Percentiles rank a stretch among this genome's conserved stretches.
Evolutionary conservation across 2,888 invertebrate genomes (phyloP).

Genomic region (Melanophora roralis): DNA sequence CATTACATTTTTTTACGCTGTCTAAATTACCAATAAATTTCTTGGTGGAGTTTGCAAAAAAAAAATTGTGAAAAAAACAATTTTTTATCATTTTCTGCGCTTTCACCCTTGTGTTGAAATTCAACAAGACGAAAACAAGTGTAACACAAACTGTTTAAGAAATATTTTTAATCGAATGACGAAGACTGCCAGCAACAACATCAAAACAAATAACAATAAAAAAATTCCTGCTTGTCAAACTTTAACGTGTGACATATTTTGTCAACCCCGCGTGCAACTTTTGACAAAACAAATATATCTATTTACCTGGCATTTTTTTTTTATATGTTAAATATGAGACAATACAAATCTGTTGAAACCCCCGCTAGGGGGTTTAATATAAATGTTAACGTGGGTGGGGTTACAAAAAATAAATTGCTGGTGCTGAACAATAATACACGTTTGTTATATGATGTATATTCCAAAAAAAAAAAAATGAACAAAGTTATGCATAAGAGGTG

Average conservation of each 20-base stretch:
- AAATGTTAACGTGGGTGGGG: neutral
- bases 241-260: conserved; percentile 60
- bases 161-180: conserved; percentile 48
- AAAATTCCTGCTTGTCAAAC: conserved; percentile 52
- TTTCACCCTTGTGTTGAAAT: neutral
- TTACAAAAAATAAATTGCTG: conserved; percentile 17
- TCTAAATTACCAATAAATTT: conserved; percentile 59
- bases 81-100: conserved; percentile 31
- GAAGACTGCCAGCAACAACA: neutral
- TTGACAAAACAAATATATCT: conserved; percentile 46
- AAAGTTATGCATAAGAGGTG: conserved; percentile 48
- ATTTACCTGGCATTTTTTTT: conserved; percentile 12
- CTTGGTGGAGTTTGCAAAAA: neutral
- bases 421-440: conserved; percentile 19
- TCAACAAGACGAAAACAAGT: neutral
- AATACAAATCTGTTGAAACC: neutral
- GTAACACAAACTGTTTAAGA: conserved; percentile 7
- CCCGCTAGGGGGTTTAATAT: neutral
- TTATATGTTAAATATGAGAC: too few relatives aligned
- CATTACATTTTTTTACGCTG: conserved; percentile 17
- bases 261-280: conserved; percentile 57
- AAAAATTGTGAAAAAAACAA: conserved; percentile 18
- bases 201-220: neutral
- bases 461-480: conserved; percentile 7
- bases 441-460: conserved; percentile 40